phyloP scores from a whole-genome alignment of 1,140 invertebrate genomes.

The Ostrea denselamellosa region DNA sequence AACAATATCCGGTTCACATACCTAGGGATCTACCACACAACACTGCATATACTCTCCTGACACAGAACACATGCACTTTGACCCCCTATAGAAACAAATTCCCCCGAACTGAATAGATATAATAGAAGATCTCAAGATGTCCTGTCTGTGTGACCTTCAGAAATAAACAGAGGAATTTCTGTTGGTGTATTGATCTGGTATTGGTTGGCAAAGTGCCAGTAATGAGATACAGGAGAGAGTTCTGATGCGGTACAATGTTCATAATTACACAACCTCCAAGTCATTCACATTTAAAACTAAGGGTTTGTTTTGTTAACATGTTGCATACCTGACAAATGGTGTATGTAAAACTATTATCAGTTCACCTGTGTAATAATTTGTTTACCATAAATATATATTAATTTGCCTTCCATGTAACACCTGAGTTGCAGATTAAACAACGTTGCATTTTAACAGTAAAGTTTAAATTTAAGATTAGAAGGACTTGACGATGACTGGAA shows the following conservation, averaged over 20 bases:
- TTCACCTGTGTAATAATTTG: too few species aligned
- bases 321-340: not conserved
- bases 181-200: conserved; percentile 9
- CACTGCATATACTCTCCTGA: not conserved
- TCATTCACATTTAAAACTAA: not conserved
- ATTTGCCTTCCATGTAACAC: too few species aligned
- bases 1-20: conserved; percentile 39
- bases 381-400: too few species aligned
- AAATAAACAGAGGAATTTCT: conserved; percentile 33
- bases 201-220: conserved; percentile 1
- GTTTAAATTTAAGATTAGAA: too few species aligned
- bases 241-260: not conserved
- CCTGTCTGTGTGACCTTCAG: conserved; percentile 2
- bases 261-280: not conserved
- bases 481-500: not conserved
- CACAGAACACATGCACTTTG: not conserved
- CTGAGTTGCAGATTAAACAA: too few species aligned
- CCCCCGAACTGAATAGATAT: not conserved
- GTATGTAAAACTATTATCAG: too few species aligned
- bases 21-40: conserved; percentile 1
- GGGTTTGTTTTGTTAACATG: not conserved
- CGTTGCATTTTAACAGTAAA: too few species aligned
- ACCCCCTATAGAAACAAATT: not conserved
- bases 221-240: conserved; percentile 10
- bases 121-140: not conserved